Evolutionary conservation across 2,113 vertebrate genomes (phyloP).

Genomic region (Noctilio leporinus): DNA sequence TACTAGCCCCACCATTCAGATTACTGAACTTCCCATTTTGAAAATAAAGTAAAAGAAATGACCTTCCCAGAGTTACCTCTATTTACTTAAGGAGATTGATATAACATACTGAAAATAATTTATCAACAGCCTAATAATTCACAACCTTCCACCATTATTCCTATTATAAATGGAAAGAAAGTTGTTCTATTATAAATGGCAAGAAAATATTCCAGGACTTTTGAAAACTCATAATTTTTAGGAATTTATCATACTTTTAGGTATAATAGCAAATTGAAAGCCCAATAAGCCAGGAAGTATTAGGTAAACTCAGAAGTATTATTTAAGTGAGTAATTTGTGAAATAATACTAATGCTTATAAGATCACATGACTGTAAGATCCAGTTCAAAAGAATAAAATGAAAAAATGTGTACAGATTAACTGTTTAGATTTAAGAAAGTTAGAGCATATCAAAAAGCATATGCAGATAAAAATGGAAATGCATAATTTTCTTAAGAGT

Average conservation of each 20-base stretch:
- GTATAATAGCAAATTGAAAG: neutral
- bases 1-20: neutral
- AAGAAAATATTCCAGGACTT: neutral
- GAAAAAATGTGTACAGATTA: neutral
- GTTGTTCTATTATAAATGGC: neutral
- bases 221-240: neutral
- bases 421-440: neutral
- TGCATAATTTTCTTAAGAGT: neutral
- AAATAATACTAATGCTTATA: neutral
- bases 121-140: neutral
- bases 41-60: neutral
- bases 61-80: neutral
- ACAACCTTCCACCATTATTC: neutral
- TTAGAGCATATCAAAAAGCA: neutral
- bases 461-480: neutral
- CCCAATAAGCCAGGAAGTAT: neutral
- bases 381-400: neutral
- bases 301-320: neutral
- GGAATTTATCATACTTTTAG: neutral
- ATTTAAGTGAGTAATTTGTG: neutral
- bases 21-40: neutral
- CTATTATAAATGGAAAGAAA: neutral
- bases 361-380: neutral
- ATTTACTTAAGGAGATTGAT: neutral
- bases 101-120: neutral